Percentiles rank a stretch among this genome's conserved stretches.
phyloP scores from a whole-genome alignment of 2,888 invertebrate species.

The Dorcus hopei region DNA sequence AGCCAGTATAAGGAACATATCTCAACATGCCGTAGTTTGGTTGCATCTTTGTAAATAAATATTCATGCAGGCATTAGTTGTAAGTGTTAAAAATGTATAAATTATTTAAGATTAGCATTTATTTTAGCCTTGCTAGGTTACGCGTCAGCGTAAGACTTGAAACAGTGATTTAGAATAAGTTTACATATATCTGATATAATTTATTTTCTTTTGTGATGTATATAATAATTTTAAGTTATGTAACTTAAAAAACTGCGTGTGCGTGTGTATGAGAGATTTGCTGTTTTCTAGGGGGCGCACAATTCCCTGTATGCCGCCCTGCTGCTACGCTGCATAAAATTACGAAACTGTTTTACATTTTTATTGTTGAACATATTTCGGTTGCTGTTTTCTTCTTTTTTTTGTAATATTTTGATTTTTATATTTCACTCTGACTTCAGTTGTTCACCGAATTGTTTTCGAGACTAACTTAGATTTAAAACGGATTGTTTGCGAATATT shows the following conservation, averaged over 20 bases:
- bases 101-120: slow-evolving; percentile 26
- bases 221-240: slow-evolving; percentile 38
- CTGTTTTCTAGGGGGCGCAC: slow-evolving; percentile 5
- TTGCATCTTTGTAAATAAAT: slow-evolving; percentile 48
- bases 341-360: slow-evolving; percentile 23
- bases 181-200: slow-evolving; percentile 30
- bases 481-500: slow-evolving; percentile 9
- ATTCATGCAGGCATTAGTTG: slow-evolving; percentile 34
- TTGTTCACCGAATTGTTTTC: background rate
- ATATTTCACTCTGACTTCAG: background rate
- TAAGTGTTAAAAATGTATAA: slow-evolving; percentile 34
- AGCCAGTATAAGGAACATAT: slow-evolving; percentile 33
- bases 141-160: slow-evolving; percentile 44
- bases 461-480: slow-evolving; percentile 6
- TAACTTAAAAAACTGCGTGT: slow-evolving; percentile 25
- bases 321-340: slow-evolving; percentile 9
- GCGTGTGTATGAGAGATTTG: slow-evolving; percentile 43
- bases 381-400: background rate
- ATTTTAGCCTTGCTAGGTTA: slow-evolving; percentile 21
- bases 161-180: slow-evolving; percentile 48
- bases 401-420: background rate
- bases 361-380: slow-evolving; percentile 19
- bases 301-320: background rate
- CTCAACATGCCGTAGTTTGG: slow-evolving; percentile 27
- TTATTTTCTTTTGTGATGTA: slow-evolving; percentile 44